These are phyloP conservation scores for Phasia obesa DNA, from an alignment of 2,888 invertebrate species.

Conservation along the genomic window DNA sequence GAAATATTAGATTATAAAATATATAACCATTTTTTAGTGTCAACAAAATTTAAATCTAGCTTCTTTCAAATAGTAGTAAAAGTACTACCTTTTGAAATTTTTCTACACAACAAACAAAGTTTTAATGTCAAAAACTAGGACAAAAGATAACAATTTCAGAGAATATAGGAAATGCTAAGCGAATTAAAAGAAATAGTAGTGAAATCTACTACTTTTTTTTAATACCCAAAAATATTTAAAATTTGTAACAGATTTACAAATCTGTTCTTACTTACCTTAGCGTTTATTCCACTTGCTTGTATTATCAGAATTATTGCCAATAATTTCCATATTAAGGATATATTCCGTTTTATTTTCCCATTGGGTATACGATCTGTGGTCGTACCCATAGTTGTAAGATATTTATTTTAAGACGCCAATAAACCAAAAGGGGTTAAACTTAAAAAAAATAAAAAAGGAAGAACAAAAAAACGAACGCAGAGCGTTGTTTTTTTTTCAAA, in stretches of 20 bases:
- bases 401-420: not conserved
- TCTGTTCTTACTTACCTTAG: conserved; percentile 74
- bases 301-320: conserved; percentile 74
- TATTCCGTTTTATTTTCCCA: conserved; percentile 62
- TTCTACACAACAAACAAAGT: too few species aligned
- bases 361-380: conserved; percentile 68
- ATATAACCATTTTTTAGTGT: too few species aligned
- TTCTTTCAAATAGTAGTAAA: too few species aligned
- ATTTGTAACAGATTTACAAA: too few species aligned
- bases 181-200: not conserved
- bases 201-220: not conserved
- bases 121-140: too few species aligned
- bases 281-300: conserved; percentile 74
- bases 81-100: too few species aligned
- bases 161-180: too few species aligned
- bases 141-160: too few species aligned
- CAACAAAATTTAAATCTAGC: too few species aligned
- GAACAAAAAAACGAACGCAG: conserved; percentile 47
- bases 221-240: too few species aligned
- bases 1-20: too few species aligned
- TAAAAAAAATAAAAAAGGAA: conserved; percentile 19
- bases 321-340: conserved; percentile 74
- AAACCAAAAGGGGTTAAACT: not conserved
- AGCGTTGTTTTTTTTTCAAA: conserved; percentile 42
- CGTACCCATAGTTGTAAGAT: conserved; percentile 72